phyloP scores from a whole-genome alignment of 2,888 invertebrate genomes.

The Tridacna crocea region DNA sequence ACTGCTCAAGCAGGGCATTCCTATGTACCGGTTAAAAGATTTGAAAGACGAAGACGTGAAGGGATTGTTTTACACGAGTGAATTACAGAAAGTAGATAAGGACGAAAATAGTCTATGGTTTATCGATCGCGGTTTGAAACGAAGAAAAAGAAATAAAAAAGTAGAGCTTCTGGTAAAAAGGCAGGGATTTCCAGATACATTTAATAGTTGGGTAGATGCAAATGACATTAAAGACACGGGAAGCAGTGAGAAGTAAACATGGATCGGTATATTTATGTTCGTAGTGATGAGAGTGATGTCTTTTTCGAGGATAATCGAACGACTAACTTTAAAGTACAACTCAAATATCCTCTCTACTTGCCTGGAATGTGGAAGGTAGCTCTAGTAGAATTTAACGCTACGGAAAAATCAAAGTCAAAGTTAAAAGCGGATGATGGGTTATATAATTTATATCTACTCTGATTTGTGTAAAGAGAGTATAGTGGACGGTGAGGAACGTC shows the following conservation, averaged over 20 bases:
- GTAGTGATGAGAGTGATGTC: conserved; percentile 35
- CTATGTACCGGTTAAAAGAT: conserved; percentile 39
- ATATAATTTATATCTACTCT: conserved; percentile 15
- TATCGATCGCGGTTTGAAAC: conserved; percentile 34
- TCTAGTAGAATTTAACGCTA: conserved; percentile 19
- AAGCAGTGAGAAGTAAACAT: conserved; percentile 17
- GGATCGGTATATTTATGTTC: conserved; percentile 32
- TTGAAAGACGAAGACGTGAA: conserved; percentile 39
- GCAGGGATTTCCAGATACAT: conserved; percentile 43
- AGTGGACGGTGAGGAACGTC: conserved; percentile 21
- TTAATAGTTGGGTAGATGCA: conserved; percentile 54
- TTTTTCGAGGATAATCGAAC: conserved; percentile 27
- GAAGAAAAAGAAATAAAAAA: conserved; percentile 43
- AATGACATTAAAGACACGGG: conserved; percentile 36
- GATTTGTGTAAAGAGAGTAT: conserved; percentile 24
- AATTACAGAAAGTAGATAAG: conserved; percentile 44
- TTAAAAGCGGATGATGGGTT: neutral
- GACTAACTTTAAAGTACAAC: conserved; percentile 25
- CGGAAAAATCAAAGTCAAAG: conserved; percentile 2
- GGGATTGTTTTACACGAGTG: conserved; percentile 37
- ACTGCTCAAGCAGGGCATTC: conserved; percentile 34
- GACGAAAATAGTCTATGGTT: conserved; percentile 51
- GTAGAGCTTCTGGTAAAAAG: conserved; percentile 46
- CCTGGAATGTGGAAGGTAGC: conserved; percentile 35
- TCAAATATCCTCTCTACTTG: conserved; percentile 19